Evolutionary conservation across 2,888 invertebrate species (phyloP), one percentile per base, ranked within the genome.

Genomic region (Calameuta pallipes): DNA sequence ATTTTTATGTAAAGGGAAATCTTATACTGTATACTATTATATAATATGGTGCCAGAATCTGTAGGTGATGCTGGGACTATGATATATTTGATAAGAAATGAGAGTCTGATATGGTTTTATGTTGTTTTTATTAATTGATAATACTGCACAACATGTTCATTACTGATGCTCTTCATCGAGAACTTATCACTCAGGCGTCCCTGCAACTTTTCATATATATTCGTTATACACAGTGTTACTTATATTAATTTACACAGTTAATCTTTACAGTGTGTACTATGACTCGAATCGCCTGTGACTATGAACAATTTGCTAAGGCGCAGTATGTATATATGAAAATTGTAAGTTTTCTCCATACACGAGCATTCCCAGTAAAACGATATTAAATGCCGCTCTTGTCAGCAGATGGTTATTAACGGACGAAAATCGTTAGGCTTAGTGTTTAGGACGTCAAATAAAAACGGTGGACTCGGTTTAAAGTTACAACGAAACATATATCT

Each of bases 141-240:
- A 90, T 90, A 90, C 90, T 90, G 90, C 89, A 87, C 87, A 88
- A 87, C 85, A 86, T 83, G 82, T 87, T 80, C 76, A 81, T 83
- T 84, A 80, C 81, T 79, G 68, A 82, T 83, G 82, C 79, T 86
- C 82, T 83, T 84, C 81, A 82, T 79, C 77, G 80, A 82, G 85
- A 84, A 77, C 79, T 79, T 81, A 80, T 75, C 78, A 83, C 76
- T 81, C 79, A 71, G 31, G 76, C 76, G 79, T 84, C 83, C 82
- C 80, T 82, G 82, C 37, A 6, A 33, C 82, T 82, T 80, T 78
- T 75, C 83, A 85, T 83, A 81, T 87, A 23, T 56, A 56, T 23
- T 56, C 23, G 87, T 86, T 79, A 82, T 87, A 86, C 86, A 85
- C 78, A 85, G 79, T 81, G 78, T 80, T 76, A 77, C 74, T 31